Conservation (phyloP, 1,140 invertebrate genomes). For the Aporrectodea caliginosa region DNA sequence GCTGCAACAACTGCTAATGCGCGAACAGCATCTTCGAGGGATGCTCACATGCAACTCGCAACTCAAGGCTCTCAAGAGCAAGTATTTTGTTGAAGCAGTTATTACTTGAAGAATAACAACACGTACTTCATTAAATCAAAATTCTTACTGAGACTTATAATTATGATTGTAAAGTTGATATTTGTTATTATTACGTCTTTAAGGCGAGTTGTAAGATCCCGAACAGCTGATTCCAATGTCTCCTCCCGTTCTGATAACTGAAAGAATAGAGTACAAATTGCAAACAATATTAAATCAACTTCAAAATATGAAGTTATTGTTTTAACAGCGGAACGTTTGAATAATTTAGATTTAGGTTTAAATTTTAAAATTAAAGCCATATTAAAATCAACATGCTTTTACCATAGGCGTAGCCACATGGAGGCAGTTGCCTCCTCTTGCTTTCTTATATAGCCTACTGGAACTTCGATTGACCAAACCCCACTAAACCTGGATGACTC, state of each 20-base stretch:
- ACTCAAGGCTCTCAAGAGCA: background rate
- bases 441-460: background rate
- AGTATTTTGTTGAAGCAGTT: background rate
- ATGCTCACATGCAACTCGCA: background rate
- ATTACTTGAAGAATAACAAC: background rate
- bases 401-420: background rate
- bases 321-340: background rate
- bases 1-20: background rate
- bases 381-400: background rate
- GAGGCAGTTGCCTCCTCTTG: background rate
- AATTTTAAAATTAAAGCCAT: background rate
- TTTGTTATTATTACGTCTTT: slow-evolving; percentile 47
- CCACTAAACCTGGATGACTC: no score
- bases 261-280: background rate
- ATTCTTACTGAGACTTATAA: no score
- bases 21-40: background rate
- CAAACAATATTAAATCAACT: background rate
- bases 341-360: no score
- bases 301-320: background rate
- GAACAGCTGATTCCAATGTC: slow-evolving; percentile 99
- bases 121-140: background rate
- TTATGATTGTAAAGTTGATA: background rate
- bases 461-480: no score
- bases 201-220: slow-evolving; percentile 95
- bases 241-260: slow-evolving; percentile 99